Base-by-base conservation (phyloP, 2,113 vertebrate species). In the Spizaetus ornatus region DNA sequence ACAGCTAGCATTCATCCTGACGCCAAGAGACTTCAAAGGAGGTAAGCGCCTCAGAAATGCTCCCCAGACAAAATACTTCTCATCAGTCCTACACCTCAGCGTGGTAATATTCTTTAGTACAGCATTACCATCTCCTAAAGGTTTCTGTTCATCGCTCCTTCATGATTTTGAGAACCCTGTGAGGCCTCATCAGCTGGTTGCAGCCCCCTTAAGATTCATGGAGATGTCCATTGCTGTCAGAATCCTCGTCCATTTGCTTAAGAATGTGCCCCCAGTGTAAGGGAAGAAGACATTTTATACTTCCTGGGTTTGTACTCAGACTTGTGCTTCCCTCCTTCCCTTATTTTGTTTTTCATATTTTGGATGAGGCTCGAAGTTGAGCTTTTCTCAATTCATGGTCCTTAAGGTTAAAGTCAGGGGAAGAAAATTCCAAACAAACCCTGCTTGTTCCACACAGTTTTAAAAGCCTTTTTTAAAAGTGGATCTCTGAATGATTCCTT, bases 21-120 rank as follows among this genome's bases (percentile, higher is more conserved):
- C 95, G 93, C 82, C 87, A 58, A 27, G 96, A 93, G 83, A 93
- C 96, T 95, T 97, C 95, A 94, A 62, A 58, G 86, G 97, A 97
- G 96, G 95, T 97, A 95, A 98, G 97, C 96, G 67, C 92, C 95
- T 97, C 96, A 93, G 95, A 94, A 97, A 94, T 40, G 82, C 93
- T 90, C 72, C 94, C 88, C 56, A 77, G 90, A 77, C 78, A 90
- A 92, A 94, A 56, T 25, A 66, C 70, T 92, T 78, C 78, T 71
- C 70, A 85, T 77, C 63, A 50, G 78, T 61, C 55, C 89, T 22
- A 40, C 83, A 66, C 45, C 19, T 29, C 50, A 65, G 72, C 0
- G 13, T 83, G 79, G 69, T 92, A 69, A 72, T 88, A 42, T 17
- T 94, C 83, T 93, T 63, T 69, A 86, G 66, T 86, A 13, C 20